phyloP scores from a whole-genome alignment of 2,113 vertebrate species.

The Pogona vitticeps region DNA sequence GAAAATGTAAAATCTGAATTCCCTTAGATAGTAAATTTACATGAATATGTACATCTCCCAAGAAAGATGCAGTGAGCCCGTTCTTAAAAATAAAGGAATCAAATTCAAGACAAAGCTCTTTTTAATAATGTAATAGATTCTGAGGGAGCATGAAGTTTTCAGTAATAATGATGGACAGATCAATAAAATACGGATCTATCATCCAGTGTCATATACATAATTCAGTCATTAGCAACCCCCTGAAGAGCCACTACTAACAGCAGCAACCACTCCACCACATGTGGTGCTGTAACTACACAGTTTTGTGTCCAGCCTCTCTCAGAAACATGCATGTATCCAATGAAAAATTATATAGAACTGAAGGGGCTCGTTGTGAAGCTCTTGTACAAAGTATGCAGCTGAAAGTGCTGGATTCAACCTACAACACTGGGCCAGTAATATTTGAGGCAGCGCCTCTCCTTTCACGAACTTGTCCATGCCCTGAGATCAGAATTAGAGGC shows the following conservation, averaged over 20 bases:
- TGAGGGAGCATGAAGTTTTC: conserved; percentile 58
- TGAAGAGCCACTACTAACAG: not conserved
- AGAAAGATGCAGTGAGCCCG: conserved; percentile 44
- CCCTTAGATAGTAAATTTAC: conserved; percentile 26
- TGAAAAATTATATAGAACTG: not conserved
- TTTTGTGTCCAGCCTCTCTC: not conserved
- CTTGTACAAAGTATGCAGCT: not conserved
- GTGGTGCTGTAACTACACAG: not conserved
- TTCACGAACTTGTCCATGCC: not conserved
- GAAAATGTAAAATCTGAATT: not conserved
- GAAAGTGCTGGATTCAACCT: not conserved
- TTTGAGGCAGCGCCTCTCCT: not conserved
- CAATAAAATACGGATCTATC: conserved; percentile 57
- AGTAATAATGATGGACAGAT: conserved; percentile 62
- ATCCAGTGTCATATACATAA: not conserved
- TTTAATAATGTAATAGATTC: conserved; percentile 64
- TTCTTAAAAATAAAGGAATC: conserved; percentile 31
- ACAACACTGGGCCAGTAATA: not conserved
- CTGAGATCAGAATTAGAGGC: not conserved
- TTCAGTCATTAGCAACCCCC: not conserved
- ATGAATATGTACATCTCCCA: conserved; percentile 49
- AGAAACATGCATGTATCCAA: not conserved
- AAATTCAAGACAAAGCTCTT: conserved; percentile 62
- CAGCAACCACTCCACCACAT: not conserved
- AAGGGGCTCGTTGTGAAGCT: too few relatives aligned